Conservation (phyloP, 2,113 vertebrate genomes). For the Stictonetta naevosa region DNA sequence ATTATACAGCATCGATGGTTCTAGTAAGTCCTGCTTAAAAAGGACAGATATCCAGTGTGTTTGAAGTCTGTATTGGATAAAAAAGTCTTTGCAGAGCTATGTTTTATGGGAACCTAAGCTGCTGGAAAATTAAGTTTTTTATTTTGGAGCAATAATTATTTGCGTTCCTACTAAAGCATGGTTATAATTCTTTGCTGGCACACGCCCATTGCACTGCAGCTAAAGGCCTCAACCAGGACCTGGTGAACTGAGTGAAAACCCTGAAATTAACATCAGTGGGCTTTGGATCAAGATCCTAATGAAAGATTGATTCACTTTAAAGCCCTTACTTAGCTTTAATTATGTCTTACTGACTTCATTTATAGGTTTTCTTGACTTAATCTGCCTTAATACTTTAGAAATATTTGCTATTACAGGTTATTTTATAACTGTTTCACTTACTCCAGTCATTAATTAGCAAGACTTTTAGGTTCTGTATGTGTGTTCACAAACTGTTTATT, state of each 20-base stretch:
- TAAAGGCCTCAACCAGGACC: neutral
- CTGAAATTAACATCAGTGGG: neutral
- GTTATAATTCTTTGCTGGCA: slow-evolving; percentile 10
- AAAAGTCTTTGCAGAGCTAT: slow-evolving; percentile 14
- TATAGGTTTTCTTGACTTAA: slow-evolving; percentile 1
- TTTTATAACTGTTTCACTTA: neutral
- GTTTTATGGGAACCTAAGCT: slow-evolving; percentile 25
- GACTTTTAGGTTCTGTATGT: neutral
- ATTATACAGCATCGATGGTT: neutral
- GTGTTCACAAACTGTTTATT: neutral
- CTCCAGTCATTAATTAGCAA: neutral
- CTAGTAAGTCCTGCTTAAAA: slow-evolving; percentile 16
- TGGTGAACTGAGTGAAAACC: neutral
- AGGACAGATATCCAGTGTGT: neutral
- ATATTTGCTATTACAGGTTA: neutral
- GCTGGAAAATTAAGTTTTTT: slow-evolving; percentile 25
- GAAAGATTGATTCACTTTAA: slow-evolving; percentile 10
- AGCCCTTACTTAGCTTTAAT: slow-evolving; percentile 22
- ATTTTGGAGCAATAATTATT: neutral
- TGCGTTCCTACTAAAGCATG: neutral
- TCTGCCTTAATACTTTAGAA: neutral
- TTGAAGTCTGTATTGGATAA: neutral
- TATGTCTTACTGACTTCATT: slow-evolving; percentile 1
- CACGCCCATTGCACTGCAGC: neutral
- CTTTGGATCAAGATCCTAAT: neutral